These are phyloP conservation scores for Otus sunia DNA, from an alignment of 2,113 vertebrate species.

Conservation along the genomic window DNA sequence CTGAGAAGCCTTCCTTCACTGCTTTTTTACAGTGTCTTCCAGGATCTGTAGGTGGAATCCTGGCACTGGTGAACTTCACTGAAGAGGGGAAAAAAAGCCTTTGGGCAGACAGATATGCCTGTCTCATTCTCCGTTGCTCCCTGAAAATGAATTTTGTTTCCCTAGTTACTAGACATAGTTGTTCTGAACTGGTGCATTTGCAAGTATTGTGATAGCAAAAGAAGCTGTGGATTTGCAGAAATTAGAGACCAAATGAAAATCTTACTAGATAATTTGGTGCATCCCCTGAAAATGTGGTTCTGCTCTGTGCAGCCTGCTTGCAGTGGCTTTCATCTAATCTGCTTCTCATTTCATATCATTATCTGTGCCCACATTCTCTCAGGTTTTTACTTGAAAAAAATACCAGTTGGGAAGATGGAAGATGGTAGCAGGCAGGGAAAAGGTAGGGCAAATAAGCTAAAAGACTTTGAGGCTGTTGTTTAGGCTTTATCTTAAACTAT, in stretches of 20 bases:
- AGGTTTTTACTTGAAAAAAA: background rate
- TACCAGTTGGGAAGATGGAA: background rate
- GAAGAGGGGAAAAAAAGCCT: background rate
- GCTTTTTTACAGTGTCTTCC: background rate
- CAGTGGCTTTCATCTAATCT: background rate
- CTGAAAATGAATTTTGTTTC: constrained; percentile 63
- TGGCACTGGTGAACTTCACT: background rate
- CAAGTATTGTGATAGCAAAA: constrained; percentile 57
- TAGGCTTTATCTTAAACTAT: constrained; percentile 5
- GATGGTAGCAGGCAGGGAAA: background rate
- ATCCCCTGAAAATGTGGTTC: constrained; percentile 22
- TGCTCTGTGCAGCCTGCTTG: constrained; percentile 30
- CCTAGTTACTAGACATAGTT: constrained; percentile 67
- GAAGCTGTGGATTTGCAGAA: constrained; percentile 51
- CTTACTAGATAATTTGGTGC: constrained; percentile 40
- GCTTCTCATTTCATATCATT: accelerated
- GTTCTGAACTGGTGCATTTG: constrained; percentile 53
- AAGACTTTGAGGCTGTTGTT: background rate
- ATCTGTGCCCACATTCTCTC: background rate
- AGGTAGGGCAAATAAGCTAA: background rate
- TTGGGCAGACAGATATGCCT: background rate
- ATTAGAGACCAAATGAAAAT: constrained; percentile 38
- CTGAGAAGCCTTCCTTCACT: background rate
- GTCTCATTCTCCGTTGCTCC: constrained; percentile 16
- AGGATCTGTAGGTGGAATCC: background rate